Percentiles rank a stretch among this genome's conserved stretches.
phyloP scores from a whole-genome alignment of 2,888 invertebrate species.

The Cepaea hortensis region DNA sequence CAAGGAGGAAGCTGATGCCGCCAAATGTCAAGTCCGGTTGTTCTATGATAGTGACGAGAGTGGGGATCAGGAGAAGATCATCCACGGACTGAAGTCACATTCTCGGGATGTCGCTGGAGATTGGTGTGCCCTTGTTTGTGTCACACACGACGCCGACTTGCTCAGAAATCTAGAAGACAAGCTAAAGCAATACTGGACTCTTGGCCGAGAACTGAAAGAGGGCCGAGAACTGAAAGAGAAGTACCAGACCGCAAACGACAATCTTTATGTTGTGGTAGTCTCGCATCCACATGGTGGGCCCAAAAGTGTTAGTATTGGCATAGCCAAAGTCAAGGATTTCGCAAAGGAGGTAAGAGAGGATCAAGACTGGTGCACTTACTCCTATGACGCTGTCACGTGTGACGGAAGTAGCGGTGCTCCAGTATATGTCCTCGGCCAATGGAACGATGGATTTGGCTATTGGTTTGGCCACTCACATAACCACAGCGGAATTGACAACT shows the following conservation, averaged over 20 bases:
- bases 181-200: not conserved
- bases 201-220: not conserved
- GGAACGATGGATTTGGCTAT: too few species aligned
- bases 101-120: slow-evolving; percentile 2
- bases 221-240: not conserved
- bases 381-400: not conserved
- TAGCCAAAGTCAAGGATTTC: too few species aligned
- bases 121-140: not conserved
- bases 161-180: too few species aligned
- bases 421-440: too few species aligned
- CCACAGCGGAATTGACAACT: too few species aligned
- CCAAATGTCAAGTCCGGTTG: too few species aligned
- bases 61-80: too few species aligned
- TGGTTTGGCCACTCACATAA: too few species aligned
- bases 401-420: not conserved
- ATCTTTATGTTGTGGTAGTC: not conserved
- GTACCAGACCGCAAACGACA: not conserved
- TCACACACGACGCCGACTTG: not conserved
- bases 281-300: not conserved
- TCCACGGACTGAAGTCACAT: not conserved
- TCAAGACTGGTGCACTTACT: slow-evolving; percentile 4
- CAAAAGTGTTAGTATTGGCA: too few species aligned
- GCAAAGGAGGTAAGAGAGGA: too few species aligned
- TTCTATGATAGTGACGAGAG: too few species aligned
- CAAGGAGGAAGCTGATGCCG: not conserved